Conservation (phyloP, 2,888 invertebrate species). For the Macropis europaea region DNA sequence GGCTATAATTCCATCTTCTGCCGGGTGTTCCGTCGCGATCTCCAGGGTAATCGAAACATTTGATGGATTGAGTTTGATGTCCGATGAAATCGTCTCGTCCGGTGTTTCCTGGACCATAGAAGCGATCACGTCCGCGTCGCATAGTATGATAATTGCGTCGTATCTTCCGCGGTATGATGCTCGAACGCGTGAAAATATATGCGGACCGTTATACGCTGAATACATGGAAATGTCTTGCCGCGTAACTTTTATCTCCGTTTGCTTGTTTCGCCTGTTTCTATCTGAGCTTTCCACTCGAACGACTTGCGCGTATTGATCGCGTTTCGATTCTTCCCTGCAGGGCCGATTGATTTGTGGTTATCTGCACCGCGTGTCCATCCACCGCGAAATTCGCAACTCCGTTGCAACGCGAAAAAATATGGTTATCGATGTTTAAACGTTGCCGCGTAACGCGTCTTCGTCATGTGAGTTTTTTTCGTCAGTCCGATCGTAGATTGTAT, state of each 20-base stretch:
- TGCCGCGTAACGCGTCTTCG: background rate
- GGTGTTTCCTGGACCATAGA: background rate
- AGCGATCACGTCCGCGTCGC: slow-evolving; percentile 25
- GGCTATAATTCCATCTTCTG: slow-evolving; percentile 19
- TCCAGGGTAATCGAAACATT: slow-evolving; percentile 5
- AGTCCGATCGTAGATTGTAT: too few species aligned
- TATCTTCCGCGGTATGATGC: slow-evolving; percentile 1
- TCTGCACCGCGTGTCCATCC: slow-evolving; percentile 5
- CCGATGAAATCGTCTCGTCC: slow-evolving; percentile 38
- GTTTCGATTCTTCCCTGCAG: slow-evolving; percentile 21
- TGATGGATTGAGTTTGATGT: slow-evolving; percentile 37
- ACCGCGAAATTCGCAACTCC: background rate
- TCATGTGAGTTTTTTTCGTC: too few species aligned
- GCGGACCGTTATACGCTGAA: too few species aligned
- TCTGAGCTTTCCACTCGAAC: slow-evolving; percentile 52
- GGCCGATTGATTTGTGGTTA: slow-evolving; percentile 30
- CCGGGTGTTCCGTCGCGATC: slow-evolving; percentile 1
- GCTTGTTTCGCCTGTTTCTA: slow-evolving; percentile 33
- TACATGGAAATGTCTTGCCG: slow-evolving; percentile 9
- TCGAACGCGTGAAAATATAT: background rate
- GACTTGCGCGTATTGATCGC: slow-evolving; percentile 41
- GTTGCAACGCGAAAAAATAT: background rate
- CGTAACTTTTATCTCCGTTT: slow-evolving; percentile 12
- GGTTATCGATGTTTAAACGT: background rate
- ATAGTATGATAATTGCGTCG: slow-evolving; percentile 10